These are phyloP conservation scores for Cochlearius cochlearius DNA, from an alignment of 2,113 vertebrate genomes.

Conservation along the genomic window DNA sequence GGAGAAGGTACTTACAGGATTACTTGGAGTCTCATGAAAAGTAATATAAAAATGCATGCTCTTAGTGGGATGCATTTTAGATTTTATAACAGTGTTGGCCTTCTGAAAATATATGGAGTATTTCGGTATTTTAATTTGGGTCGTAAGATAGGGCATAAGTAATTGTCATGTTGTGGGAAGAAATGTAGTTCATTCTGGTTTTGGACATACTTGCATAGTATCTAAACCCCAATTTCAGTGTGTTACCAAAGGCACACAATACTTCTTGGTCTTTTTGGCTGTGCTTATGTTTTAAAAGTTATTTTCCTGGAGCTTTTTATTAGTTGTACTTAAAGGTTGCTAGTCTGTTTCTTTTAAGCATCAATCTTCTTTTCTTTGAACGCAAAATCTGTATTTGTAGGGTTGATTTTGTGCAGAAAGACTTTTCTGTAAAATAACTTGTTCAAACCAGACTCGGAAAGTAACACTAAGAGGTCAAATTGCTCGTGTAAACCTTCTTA, in stretches of 20 bases:
- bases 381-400: not conserved
- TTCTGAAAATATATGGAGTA: not conserved
- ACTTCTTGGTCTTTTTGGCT: not conserved
- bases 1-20: conserved; percentile 87
- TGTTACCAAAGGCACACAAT: not conserved
- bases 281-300: not conserved
- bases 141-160: not conserved
- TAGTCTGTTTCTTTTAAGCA: not conserved
- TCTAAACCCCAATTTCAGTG: not conserved
- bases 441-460: not conserved
- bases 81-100: not conserved
- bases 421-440: not conserved
- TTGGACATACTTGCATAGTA: not conserved
- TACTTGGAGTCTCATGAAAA: not conserved
- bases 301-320: not conserved
- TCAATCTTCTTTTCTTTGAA: not conserved
- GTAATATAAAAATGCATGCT: not conserved
- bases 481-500: not conserved
- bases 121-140: not conserved
- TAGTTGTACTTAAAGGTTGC: not conserved
- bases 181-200: not conserved
- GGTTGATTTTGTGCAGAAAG: not conserved
- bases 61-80: not conserved
- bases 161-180: not conserved
- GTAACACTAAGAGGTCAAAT: not conserved